Conservation (phyloP, 2,888 invertebrate genomes). For the Anodontia alba region DNA sequence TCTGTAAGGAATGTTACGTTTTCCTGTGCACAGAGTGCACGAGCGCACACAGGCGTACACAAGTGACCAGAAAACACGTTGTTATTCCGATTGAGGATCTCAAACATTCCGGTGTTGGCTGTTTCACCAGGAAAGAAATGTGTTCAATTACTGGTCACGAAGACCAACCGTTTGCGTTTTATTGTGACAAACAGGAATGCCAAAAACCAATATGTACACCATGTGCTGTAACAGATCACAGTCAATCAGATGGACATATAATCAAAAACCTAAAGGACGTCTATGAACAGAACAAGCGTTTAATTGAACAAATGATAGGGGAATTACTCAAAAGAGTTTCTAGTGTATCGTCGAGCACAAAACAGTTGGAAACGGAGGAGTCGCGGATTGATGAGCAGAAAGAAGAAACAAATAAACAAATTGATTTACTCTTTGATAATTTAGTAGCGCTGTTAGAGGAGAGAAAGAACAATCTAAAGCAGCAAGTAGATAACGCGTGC, state of each 20-base stretch:
- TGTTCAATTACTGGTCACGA: slow-evolving; percentile 65
- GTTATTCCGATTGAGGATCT: slow-evolving; percentile 60
- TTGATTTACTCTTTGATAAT: slow-evolving; percentile 61
- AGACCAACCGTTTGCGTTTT: slow-evolving; percentile 68
- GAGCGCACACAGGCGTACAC: slow-evolving; percentile 67
- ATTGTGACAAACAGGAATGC: slow-evolving; percentile 62
- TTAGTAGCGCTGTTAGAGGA: slow-evolving; percentile 51
- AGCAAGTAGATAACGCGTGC: slow-evolving; percentile 61
- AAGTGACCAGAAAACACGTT: slow-evolving; percentile 64
- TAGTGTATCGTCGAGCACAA: slow-evolving; percentile 60
- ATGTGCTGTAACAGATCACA: slow-evolving; percentile 66
- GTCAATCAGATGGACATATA: slow-evolving; percentile 61
- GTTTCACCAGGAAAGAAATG: slow-evolving; percentile 66
- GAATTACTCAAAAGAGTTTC: slow-evolving; percentile 63
- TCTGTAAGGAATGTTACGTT: slow-evolving; percentile 68
- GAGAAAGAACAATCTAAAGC: slow-evolving; percentile 61
- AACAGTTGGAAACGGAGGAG: slow-evolving; percentile 49
- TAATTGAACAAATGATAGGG: slow-evolving; percentile 60
- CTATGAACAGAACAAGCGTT: slow-evolving; percentile 64
- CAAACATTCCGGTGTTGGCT: slow-evolving; percentile 59
- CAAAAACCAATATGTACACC: slow-evolving; percentile 66
- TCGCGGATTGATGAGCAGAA: slow-evolving; percentile 52
- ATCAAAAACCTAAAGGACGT: slow-evolving; percentile 65
- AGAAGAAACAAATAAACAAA: slow-evolving; percentile 47
- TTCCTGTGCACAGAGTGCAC: slow-evolving; percentile 68